These are phyloP conservation scores for Silvanus unidentatus DNA, from an alignment of 2,888 invertebrate genomes.

Conservation along the genomic window DNA sequence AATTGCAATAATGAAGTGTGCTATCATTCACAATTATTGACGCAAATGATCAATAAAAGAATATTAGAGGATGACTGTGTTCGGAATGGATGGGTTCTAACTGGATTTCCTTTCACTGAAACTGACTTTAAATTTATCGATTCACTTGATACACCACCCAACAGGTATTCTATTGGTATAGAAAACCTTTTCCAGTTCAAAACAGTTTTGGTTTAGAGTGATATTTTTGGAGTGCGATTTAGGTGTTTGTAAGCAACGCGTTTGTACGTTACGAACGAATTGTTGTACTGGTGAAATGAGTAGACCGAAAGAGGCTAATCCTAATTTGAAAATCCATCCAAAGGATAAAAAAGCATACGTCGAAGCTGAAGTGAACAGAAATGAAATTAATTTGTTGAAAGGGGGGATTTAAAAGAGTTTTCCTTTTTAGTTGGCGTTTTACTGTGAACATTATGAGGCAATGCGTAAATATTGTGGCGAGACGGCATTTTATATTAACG, in stretches of 20 bases:
- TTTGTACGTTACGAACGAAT: conserved; percentile 38
- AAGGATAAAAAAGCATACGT: conserved; percentile 34
- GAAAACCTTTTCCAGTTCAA: too few relatives aligned
- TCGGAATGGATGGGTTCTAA: conserved; percentile 58
- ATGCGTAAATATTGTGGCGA: conserved; percentile 42
- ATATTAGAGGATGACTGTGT: conserved; percentile 52
- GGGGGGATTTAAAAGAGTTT: conserved; percentile 6
- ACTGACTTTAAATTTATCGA: conserved; percentile 57
- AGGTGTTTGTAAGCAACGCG: conserved; percentile 37
- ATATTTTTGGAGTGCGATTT: conserved; percentile 43
- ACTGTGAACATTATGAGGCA: conserved; percentile 42
- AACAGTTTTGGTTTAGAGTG: conserved; percentile 25
- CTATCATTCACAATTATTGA: conserved; percentile 39
- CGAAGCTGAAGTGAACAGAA: conserved; percentile 35
- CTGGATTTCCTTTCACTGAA: conserved; percentile 53
- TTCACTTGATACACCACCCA: conserved; percentile 55
- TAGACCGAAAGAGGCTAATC: conserved; percentile 18
- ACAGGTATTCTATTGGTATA: conserved; percentile 46
- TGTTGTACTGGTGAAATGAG: conserved; percentile 8
- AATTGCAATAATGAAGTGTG: conserved; percentile 37
- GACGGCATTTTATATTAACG: conserved; percentile 38
- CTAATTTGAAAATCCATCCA: conserved; percentile 34
- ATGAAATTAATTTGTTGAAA: conserved; percentile 5
- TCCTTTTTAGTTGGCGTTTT: conserved; percentile 32
- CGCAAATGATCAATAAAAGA: conserved; percentile 43